Base-by-base conservation (phyloP, 2,113 vertebrate species). In the Triplophysa dalaica region DNA sequence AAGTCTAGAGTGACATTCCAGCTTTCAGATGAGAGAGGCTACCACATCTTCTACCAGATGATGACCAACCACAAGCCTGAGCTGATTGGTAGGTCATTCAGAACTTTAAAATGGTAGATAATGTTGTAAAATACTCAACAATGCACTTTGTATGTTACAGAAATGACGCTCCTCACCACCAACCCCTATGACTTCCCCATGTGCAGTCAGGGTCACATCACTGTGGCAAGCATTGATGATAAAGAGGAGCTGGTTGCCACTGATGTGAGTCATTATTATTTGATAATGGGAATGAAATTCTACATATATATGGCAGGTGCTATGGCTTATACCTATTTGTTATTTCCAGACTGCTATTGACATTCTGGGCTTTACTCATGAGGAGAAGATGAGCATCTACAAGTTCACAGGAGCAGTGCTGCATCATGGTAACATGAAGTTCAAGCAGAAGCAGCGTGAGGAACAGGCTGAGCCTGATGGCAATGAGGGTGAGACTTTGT, bases 171-270 rank as follows among this genome's bases (percentile, higher is more conserved):
- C 91, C 94, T 95, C 1, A 94, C 93, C 56, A 95, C 94, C 61
- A 95, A 95, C 69, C 95, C 95, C 0, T 95, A 91, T 45, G 94
- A 95, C 84, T 95, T 41, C 56, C 93, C 88, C 16, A 94, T 92
- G 70, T 87, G 94, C 81, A 95, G 94, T 85, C 93, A 94, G 87
- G 95, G 95, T 4, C 94, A 95, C 69, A 93, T 95, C 84, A 90
- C 82, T 17, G 94, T 95, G 50, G 70, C 93, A 77, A 95, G 94
- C 80, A 95, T 95, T 80, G 85, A 95, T 85, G 95, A 95, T 72
- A 89, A 93, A 67, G 95, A 95, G 54, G 95, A 95, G 76, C 6
- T 95, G 68, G 93, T 94, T 86, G 95, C 95, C 0, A 95, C 94
- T 38, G 95, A 95, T 88, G 94, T 95, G 87, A 93, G 93, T 38